Evolutionary conservation across 2,113 vertebrate genomes (phyloP).

Genomic region (Delphinapterus leucas): DNA sequence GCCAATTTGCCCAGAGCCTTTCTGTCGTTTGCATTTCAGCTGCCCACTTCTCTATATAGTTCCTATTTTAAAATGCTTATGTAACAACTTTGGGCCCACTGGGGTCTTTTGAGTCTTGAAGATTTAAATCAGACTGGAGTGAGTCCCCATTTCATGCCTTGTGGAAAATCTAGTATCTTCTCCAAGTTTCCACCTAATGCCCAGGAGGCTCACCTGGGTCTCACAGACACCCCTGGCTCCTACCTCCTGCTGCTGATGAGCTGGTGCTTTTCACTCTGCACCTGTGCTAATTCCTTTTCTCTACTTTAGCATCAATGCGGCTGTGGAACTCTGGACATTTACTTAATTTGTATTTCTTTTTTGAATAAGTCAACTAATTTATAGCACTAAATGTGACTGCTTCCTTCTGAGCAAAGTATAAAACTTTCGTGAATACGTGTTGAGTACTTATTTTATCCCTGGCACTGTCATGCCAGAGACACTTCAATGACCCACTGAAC

Average conservation of each 20-base stretch:
- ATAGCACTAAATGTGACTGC: neutral
- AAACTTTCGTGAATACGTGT: neutral
- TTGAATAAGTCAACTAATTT: neutral
- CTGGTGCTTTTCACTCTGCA: neutral
- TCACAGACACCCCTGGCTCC: accelerated
- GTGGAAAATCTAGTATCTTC: neutral
- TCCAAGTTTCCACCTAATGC: neutral
- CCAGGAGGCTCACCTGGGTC: neutral
- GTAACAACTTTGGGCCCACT: neutral
- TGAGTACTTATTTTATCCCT: neutral
- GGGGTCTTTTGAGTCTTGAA: neutral
- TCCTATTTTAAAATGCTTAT: neutral
- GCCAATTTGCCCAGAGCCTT: neutral
- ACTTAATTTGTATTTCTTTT: neutral
- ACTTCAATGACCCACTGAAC: neutral
- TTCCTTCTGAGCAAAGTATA: neutral
- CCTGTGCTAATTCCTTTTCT: neutral
- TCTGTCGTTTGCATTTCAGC: neutral
- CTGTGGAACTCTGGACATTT: neutral
- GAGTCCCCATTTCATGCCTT: neutral
- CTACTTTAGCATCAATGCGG: accelerated
- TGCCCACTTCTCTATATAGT: neutral
- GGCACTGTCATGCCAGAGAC: neutral
- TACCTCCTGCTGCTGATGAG: neutral
- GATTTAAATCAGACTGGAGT: neutral